phyloP scores from a whole-genome alignment of 2,888 invertebrate species.

The Uloborus plumipes region DNA sequence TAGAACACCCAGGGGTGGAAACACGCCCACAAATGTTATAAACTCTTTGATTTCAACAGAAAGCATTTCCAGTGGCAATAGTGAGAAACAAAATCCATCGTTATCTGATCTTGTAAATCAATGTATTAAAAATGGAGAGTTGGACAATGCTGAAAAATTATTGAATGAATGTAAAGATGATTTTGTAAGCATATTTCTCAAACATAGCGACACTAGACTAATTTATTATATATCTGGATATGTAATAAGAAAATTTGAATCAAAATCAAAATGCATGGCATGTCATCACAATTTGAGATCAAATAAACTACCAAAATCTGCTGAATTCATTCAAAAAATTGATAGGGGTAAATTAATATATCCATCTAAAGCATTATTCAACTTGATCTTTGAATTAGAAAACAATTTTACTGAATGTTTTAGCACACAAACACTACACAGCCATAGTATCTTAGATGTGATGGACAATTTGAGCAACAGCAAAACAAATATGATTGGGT shows the following conservation, averaged over 20 bases:
- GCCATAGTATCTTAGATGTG: neutral
- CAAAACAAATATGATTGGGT: neutral
- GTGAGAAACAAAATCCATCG: neutral
- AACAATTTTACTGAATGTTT: neutral
- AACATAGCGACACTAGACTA: constrained; percentile 10
- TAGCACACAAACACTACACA: neutral
- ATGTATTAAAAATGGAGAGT: neutral
- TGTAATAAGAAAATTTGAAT: constrained; percentile 15
- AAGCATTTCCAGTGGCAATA: neutral
- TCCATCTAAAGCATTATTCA: neutral
- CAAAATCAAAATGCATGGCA: neutral
- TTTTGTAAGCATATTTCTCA: neutral
- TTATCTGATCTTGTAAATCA: neutral
- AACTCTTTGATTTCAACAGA: neutral
- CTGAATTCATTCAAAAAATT: neutral
- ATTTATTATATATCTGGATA: constrained; percentile 24
- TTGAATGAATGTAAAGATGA: neutral
- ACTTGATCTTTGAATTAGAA: neutral
- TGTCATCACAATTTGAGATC: neutral
- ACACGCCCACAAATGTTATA: neutral
- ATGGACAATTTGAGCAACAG: neutral
- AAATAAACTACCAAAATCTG: neutral
- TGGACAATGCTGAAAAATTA: neutral
- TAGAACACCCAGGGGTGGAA: neutral
- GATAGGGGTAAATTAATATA: constrained; percentile 1